phyloP scores from a whole-genome alignment of 2,113 vertebrate species.

The Gorsachius goisagi region DNA sequence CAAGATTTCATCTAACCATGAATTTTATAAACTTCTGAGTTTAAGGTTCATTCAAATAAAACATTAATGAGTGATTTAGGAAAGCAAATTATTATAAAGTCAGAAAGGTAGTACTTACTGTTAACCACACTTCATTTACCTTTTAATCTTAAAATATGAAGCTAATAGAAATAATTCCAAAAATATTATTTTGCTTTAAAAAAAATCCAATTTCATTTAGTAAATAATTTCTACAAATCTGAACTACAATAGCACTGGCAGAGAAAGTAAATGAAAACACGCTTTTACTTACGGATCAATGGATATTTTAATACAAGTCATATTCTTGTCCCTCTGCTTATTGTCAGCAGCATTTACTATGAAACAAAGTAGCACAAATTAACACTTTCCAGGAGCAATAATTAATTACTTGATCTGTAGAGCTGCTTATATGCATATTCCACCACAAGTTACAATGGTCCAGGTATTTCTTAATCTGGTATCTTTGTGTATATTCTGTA shows the following conservation, averaged over 20 bases:
- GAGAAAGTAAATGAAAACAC: constrained; percentile 24
- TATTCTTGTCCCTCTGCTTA: constrained; percentile 98
- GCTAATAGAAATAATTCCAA: not conserved
- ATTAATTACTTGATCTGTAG: not conserved
- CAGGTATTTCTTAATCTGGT: not conserved
- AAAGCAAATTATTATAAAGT: not conserved
- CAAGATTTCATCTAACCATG: not conserved
- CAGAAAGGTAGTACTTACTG: not conserved
- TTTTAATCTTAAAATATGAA: not conserved
- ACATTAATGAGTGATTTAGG: not conserved
- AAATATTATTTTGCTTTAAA: not conserved
- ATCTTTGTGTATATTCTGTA: not conserved
- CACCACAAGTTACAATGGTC: not conserved
- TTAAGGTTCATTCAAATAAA: not conserved
- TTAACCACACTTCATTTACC: not conserved
- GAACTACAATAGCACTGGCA: not conserved
- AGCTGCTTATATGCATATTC: not conserved
- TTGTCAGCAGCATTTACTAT: constrained; percentile 98
- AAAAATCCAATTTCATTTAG: not conserved
- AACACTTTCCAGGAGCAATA: constrained; percentile 29
- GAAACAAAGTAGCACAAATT: constrained; percentile 63
- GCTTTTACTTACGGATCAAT: constrained; percentile 93
- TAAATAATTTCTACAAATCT: not conserved
- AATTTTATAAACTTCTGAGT: not conserved
- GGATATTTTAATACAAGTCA: constrained; percentile 95